Evolutionary conservation across 2,888 invertebrate species (phyloP).

Genomic region (Ametastegia equiseti): DNA sequence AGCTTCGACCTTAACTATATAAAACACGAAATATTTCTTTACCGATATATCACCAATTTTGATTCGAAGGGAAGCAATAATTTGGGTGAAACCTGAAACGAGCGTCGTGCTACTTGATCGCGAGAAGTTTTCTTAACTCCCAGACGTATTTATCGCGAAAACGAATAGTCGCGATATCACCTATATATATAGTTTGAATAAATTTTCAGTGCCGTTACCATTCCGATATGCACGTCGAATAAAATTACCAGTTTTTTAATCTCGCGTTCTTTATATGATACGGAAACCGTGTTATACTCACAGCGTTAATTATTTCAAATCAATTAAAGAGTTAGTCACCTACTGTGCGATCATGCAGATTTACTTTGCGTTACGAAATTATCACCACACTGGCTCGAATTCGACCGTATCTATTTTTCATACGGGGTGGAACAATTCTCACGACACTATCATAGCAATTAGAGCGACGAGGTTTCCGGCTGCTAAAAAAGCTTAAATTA

Average conservation of each 20-base stretch:
- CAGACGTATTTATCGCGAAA: no score
- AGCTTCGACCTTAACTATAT: no score
- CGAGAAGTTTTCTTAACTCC: no score
- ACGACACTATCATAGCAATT: neutral
- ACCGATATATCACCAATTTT: no score
- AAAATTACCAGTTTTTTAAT: neutral
- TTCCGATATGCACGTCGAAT: neutral
- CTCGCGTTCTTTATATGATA: neutral
- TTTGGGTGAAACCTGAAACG: no score
- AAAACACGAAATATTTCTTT: no score
- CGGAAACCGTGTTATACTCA: neutral
- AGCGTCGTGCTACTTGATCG: no score
- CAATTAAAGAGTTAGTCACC: neutral
- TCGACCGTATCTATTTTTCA: neutral
- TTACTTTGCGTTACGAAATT: neutral
- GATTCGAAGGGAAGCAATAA: no score
- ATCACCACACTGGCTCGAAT: neutral
- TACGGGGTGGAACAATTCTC: neutral
- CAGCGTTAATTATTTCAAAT: neutral
- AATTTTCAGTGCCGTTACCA: neutral
- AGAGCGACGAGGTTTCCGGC: neutral
- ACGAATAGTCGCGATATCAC: no score
- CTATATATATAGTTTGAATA: neutral
- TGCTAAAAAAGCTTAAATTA: constrained; percentile 1
- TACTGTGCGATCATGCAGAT: neutral